phyloP scores from a whole-genome alignment of 2,888 invertebrate genomes.

The Plagodis dolabraria region DNA sequence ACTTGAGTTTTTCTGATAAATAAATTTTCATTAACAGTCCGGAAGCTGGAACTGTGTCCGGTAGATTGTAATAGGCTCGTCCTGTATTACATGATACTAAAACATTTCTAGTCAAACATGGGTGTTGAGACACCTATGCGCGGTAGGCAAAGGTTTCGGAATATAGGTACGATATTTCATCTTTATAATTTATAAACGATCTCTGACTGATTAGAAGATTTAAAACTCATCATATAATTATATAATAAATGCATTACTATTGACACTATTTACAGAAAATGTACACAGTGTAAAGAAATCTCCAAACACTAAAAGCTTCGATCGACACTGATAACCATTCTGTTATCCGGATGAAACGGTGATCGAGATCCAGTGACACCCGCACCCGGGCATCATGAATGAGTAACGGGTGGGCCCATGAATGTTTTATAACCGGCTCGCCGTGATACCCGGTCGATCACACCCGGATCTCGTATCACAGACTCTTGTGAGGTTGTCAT shows the following conservation, averaged over 20 bases:
- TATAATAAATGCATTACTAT: no score
- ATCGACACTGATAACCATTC: conserved; percentile 38
- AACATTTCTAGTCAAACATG: no score
- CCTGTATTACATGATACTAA: no score
- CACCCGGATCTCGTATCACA: conserved; percentile 46
- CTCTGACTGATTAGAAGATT: no score
- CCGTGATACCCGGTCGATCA: conserved; percentile 62
- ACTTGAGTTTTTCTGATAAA: no score
- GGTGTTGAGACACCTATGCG: no score
- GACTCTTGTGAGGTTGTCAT: conserved; percentile 32
- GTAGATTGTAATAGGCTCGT: no score
- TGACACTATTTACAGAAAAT: no score
- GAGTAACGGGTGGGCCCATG: conserved; percentile 69
- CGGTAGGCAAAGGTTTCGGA: no score
- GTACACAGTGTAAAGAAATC: not conserved
- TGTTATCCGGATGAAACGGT: conserved; percentile 49
- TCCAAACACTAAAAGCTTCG: conserved; percentile 11
- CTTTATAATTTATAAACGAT: not conserved
- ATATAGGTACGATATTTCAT: not conserved
- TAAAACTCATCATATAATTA: no score
- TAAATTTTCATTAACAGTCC: no score
- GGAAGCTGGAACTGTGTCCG: no score
- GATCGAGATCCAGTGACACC: conserved; percentile 48
- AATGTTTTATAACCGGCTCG: conserved; percentile 74
- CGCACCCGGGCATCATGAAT: conserved; percentile 68